Evolutionary conservation across 2,113 vertebrate genomes (phyloP).

Genomic region (Sander vitreus): DNA sequence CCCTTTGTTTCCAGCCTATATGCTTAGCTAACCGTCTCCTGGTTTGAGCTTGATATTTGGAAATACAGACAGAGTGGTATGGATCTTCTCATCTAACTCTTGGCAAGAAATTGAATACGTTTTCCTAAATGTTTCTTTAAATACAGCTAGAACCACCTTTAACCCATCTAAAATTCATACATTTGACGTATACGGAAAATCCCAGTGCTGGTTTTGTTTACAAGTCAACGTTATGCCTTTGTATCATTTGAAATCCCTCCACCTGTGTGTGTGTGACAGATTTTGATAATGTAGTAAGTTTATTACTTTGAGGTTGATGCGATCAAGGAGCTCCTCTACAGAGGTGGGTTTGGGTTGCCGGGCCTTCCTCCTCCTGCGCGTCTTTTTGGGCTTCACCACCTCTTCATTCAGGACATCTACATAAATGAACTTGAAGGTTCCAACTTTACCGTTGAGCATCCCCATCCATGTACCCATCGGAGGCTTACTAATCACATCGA

Average conservation of each 20-base stretch:
- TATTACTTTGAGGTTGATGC: slow-evolving; percentile 93
- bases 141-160: neutral
- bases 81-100: neutral
- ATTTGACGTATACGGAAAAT: no score
- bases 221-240: no score
- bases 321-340: slow-evolving; percentile 95
- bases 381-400: slow-evolving; percentile 91
- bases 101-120: neutral
- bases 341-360: slow-evolving; percentile 93
- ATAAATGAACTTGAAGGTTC: slow-evolving; percentile 99
- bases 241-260: neutral
- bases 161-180: no score
- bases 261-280: neutral
- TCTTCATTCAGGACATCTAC: slow-evolving; percentile 94
- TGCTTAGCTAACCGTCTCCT: no score
- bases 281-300: neutral
- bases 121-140: neutral
- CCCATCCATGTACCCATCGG: slow-evolving; percentile 99
- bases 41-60: no score
- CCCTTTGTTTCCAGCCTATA: neutral
- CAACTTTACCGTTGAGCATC: slow-evolving; percentile 94
- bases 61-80: no score
- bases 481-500: slow-evolving; percentile 97
- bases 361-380: slow-evolving; percentile 88
- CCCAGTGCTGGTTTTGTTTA: no score